These are phyloP conservation scores for Chromis chromis DNA, from an alignment of 2,797 vertebrate genomes.

Conservation along the genomic window DNA sequence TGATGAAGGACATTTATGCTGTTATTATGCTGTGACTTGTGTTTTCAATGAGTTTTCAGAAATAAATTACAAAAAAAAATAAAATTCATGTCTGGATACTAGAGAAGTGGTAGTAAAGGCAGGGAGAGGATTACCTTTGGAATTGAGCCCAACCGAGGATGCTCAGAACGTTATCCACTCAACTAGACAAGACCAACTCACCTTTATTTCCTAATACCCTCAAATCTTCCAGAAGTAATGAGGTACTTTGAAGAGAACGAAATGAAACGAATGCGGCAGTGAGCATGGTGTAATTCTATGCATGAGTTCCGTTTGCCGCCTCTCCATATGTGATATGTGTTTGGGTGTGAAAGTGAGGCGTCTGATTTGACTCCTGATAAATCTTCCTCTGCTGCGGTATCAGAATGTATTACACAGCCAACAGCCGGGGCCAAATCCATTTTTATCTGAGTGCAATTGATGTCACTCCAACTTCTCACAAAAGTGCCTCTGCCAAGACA, in stretches of 20 bases:
- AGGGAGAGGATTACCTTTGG: conserved; percentile 10
- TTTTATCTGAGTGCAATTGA: conserved; percentile 78
- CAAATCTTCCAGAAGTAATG: conserved; percentile 67
- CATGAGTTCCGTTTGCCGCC: conserved; percentile 65
- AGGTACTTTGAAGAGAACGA: conserved; percentile 54
- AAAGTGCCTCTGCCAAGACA: conserved; percentile 54
- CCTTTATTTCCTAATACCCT: conserved; percentile 54
- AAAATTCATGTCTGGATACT: background rate
- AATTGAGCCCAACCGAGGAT: conserved; percentile 15
- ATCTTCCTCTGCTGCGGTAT: conserved; percentile 67
- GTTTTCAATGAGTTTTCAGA: background rate
- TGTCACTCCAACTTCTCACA: conserved; percentile 73
- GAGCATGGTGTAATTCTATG: conserved; percentile 66
- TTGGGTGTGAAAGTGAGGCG: conserved; percentile 74
- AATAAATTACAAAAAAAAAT: background rate
- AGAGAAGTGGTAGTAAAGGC: background rate
- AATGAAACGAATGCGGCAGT: conserved; percentile 56
- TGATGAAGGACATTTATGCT: background rate
- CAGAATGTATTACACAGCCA: conserved; percentile 75
- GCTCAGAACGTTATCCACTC: conserved; percentile 48
- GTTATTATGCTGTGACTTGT: too few species aligned
- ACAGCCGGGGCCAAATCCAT: conserved; percentile 73
- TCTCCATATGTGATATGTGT: conserved; percentile 64
- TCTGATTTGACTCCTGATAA: conserved; percentile 80
- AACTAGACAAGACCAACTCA: conserved; percentile 48